Evolutionary conservation across 2,888 invertebrate species (phyloP), one percentile per base, ranked within the genome.

Genomic region (Rhamnusium bicolor): DNA sequence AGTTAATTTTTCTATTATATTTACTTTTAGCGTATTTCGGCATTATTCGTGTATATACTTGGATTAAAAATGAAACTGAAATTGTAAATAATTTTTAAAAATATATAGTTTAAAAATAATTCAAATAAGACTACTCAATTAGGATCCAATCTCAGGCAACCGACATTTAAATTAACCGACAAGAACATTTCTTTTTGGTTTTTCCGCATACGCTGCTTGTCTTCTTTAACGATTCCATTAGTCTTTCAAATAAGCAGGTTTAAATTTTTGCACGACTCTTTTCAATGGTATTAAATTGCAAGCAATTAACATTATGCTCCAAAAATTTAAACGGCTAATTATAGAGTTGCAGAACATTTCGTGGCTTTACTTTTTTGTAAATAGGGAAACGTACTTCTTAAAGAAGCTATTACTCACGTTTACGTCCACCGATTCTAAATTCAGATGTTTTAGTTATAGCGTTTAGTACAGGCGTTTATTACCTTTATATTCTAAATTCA

Each of bases 91-190:
- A n/a, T 4, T n/a, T 40, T 40, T 40, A n/a, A 40, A 5, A 40
- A 12, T 6, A 6, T 10, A 51, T 8, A 19, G 19, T 29, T 58
- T 58, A 58, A 29, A 58, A 16, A 58, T 58, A 32, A 32, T 58
- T 73, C 61, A 19, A 51, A 65, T 68, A 66, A 56, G 71, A 63
- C 58, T 58, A 65, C 58, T 51, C 74, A 68, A 74, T 76, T 72
- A 71, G 76, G 56, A 70, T 69, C 73, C 68, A 71, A 32, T 74
- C 73, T 71, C 66, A 56, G 74, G 74, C 74, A 76, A 76, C 67
- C 74, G 76, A 72, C 63, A 65, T 67, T 62, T 54, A 72, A 76
- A 74, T 70, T 76, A 73, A 69, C 69, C 69, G 73, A 66, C 68
- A 71, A 69, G 63, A 75, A 71, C 46, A 60, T 63, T 60, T 72